Percentiles rank a stretch among this genome's conserved stretches.
phyloP scores from a whole-genome alignment of 30 jellyfish, hydroid and myxozoan species.

The Turritopsis dohrnii region DNA sequence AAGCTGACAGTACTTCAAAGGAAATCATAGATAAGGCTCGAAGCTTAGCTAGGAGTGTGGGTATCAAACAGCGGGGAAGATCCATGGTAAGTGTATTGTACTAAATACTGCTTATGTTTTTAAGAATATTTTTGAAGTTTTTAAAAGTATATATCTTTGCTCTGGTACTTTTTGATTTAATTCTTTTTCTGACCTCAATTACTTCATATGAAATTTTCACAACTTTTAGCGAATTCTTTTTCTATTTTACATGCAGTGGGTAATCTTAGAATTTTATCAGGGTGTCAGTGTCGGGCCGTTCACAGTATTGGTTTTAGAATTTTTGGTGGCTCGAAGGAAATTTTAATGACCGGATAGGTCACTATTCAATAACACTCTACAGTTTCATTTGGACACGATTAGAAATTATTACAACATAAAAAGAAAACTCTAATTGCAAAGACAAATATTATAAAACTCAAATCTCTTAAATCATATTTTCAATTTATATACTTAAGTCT shows the following conservation, averaged over 20 bases:
- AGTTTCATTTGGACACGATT: no score
- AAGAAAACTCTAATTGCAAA: no score
- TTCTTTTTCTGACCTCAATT: neutral
- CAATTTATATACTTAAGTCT: no score
- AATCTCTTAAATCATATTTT: no score
- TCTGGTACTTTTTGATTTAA: neutral
- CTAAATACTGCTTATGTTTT: no score
- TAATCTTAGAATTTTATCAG: neutral
- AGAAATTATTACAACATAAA: no score
- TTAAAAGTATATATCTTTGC: neutral
- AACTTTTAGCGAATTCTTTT: neutral
- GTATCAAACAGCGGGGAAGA: neutral
- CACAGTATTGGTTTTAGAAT: no score
- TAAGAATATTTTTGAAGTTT: neutral
- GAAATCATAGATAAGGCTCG: constrained; percentile 7
- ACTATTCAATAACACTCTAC: no score
- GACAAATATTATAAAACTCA: no score
- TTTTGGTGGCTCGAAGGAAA: no score
- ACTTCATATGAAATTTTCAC: neutral
- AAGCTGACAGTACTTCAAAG: constrained; percentile 22
- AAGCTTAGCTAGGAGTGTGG: neutral
- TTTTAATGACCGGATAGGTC: no score
- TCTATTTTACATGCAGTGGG: neutral
- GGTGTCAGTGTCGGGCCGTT: no score
- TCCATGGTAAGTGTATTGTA: neutral